Conservation (phyloP, 1,140 invertebrate species). For the Andrena cerasifolii region DNA sequence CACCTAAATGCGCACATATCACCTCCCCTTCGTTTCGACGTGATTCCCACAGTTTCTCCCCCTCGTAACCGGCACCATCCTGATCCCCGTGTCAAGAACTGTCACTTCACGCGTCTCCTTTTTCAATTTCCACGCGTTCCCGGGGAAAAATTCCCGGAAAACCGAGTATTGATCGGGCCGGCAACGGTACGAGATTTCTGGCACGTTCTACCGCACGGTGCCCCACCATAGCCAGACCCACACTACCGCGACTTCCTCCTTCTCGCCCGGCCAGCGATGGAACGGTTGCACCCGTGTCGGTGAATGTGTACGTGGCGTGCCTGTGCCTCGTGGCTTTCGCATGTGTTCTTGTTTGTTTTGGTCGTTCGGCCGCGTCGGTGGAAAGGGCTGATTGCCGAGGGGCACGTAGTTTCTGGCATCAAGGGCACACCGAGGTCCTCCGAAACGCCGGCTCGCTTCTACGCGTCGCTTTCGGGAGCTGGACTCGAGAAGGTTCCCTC, state of each 20-base stretch:
- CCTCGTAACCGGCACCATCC: neutral
- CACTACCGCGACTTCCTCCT: conserved; percentile 5
- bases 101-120: neutral
- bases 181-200: conserved; percentile 72
- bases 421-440: neutral
- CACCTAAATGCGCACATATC: conserved; percentile 39
- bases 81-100: neutral
- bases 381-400: neutral
- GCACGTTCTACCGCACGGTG: conserved; percentile 73
- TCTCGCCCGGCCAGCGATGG: neutral
- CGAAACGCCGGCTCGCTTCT: neutral
- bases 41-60: neutral
- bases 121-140: neutral
- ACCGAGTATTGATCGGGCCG: conserved; percentile 76
- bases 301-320: neutral
- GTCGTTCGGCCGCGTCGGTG: neutral
- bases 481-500: neutral
- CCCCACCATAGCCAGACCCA: conserved; percentile 68
- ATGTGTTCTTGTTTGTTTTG: conserved; percentile 44
- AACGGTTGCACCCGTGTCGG: neutral
- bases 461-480: neutral
- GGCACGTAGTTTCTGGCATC: neutral
- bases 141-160: conserved; percentile 30
- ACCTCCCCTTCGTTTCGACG: neutral
- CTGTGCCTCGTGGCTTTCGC: neutral